Base-by-base conservation (phyloP, 1,140 invertebrate species). In the Drosophila suzukii region DNA sequence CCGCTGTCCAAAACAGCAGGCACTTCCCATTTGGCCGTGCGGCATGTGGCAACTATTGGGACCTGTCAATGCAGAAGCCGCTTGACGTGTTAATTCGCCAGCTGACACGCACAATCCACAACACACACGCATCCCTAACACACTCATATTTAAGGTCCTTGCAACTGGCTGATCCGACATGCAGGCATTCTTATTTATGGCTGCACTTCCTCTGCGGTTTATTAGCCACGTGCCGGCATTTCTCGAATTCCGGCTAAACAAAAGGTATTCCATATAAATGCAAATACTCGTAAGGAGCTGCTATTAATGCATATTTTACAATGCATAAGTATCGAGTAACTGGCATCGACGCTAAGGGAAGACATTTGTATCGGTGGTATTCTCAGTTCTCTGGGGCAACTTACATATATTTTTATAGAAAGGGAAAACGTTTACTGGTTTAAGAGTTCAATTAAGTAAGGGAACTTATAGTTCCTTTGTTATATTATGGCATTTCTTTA, bases 181-280 rank as follows among this genome's bases (percentile, higher is more conserved):
- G 59, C 65, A 38, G 36, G 27, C 49, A 81, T 58, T 81, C 73
- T 75, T 81, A 71, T 72, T 71, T 71, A 72, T 72, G 68, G 44
- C 53, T 15, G 30, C n/a, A 44, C 65, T 41, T 53, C 66, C 51
- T 75, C 59, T 58, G 60, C 57, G 51, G 34, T 70, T 88, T 73
- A 86, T 83, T 83, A 75, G 66, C 65, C 78, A 81, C 82, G 84
- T 88, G 79, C 71, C 57, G 56, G 62, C 66, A 88, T 83, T 56
- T 50, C 63, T 41, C 50, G 24, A 76, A 61, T 63, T 60, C 51
- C 46, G 47, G 34, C 53, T 55, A 49, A 61, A 59, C 44, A 71
- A 63, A 62, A 62, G 65, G 54, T 63, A 83, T 76, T 79, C 55
- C 79, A 86, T 88, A 72, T 88, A 88, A 88, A 86, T 86, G 82